These are phyloP conservation scores for Euura lappo DNA, from an alignment of 1,140 invertebrate genomes.

Conservation along the genomic window DNA sequence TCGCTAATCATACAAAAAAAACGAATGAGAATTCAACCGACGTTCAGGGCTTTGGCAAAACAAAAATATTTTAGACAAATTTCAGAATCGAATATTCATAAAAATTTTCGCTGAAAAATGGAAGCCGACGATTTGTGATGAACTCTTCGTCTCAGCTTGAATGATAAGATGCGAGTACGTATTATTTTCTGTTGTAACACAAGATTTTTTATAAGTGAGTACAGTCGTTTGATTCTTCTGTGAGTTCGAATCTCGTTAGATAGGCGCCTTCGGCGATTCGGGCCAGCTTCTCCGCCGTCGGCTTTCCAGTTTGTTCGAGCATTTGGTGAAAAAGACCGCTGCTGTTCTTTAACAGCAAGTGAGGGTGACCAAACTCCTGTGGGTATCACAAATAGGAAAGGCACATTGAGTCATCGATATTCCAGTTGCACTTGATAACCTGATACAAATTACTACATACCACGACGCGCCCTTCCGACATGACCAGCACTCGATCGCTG, in stretches of 20 bases:
- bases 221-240: neutral
- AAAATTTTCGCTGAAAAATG: too few species aligned
- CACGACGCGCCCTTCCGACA: conserved; percentile 59
- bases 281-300: conserved; percentile 47
- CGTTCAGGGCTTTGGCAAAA: too few species aligned
- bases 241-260: neutral
- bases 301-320: conserved; percentile 63
- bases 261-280: conserved; percentile 42
- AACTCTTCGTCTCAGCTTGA: too few species aligned
- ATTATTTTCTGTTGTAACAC: too few species aligned
- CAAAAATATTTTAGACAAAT: too few species aligned
- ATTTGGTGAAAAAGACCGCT: conserved; percentile 59
- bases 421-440: neutral
- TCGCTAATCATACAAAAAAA: too few species aligned
- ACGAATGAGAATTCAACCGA: too few species aligned
- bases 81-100: too few species aligned
- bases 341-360: conserved; percentile 65
- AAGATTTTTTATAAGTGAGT: neutral
- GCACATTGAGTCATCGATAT: neutral
- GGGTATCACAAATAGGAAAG: neutral
- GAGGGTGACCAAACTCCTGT: conserved; percentile 74
- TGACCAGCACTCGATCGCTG: conserved; percentile 64
- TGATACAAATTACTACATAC: conserved; percentile 41
- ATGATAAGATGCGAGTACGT: too few species aligned
- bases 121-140: too few species aligned